Evolutionary conservation across 2,113 vertebrate species (phyloP).

Genomic region (Dromaius novaehollandiae): DNA sequence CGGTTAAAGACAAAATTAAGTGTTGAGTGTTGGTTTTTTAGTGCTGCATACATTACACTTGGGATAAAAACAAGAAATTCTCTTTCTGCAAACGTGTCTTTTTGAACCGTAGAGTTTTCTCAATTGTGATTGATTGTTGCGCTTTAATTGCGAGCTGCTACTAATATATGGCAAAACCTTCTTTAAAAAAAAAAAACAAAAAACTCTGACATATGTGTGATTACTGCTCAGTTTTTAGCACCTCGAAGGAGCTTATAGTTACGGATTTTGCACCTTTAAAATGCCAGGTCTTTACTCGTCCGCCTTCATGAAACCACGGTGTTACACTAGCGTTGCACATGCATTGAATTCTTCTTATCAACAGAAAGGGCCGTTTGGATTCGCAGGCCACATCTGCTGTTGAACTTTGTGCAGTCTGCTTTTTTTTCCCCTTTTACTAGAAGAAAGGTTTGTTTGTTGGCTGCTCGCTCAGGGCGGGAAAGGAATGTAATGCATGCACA

Average conservation of each 20-base stretch:
- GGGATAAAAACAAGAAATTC: not conserved
- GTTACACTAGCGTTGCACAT: not conserved
- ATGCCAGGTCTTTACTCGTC: not conserved
- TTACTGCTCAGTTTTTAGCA: not conserved
- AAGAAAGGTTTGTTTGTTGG: conserved; percentile 76
- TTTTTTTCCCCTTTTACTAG: conserved; percentile 21
- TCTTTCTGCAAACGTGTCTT: not conserved
- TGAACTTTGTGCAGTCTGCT: conserved; percentile 51
- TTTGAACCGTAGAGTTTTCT: not conserved
- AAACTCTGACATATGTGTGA: accelerated
- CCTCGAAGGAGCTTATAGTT: not conserved
- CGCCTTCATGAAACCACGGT: not conserved
- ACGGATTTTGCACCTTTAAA: not conserved
- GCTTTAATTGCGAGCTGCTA: not conserved
- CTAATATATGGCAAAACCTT: not conserved
- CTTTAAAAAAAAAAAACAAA: not conserved
- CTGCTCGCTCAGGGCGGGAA: conserved; percentile 65
- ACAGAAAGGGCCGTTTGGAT: conserved; percentile 24
- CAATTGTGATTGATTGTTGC: not conserved
- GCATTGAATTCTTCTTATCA: not conserved
- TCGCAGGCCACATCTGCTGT: conserved; percentile 49
- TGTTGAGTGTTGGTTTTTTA: not conserved
- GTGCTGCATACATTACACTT: not conserved
- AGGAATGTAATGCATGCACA: conserved; percentile 78
- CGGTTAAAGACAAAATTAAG: not conserved